A percentile compares a stretch with the other conserved stretches of the same genome.
Conservation (phyloP, 2,113 vertebrate species). For the Mystacornis crossleyi region DNA sequence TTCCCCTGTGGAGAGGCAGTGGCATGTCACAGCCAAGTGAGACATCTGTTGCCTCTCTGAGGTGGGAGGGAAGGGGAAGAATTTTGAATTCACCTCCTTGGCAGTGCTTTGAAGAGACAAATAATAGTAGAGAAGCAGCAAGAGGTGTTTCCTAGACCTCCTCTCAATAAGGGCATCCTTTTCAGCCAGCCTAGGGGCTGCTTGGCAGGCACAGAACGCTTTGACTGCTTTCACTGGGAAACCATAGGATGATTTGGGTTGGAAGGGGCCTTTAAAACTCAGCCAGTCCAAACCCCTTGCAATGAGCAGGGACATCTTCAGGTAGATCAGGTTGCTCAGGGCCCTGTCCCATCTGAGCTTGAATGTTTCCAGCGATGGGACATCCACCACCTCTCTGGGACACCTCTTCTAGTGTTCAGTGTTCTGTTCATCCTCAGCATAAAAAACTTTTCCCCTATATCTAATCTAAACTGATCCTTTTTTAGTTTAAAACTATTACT, state of each 20-base stretch:
- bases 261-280: background rate
- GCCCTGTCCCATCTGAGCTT: background rate
- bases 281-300: background rate
- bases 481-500: background rate
- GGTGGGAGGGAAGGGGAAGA: background rate
- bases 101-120: background rate
- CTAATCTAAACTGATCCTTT: background rate
- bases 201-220: rapidly evolving
- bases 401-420: background rate
- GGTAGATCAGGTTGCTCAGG: background rate
- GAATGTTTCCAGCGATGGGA: background rate
- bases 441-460: background rate
- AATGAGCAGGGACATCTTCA: background rate
- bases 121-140: background rate
- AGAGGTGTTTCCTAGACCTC: background rate
- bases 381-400: background rate
- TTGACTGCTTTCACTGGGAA: background rate
- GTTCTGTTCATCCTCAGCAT: no score
- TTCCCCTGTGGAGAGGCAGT: background rate
- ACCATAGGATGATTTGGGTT: background rate
- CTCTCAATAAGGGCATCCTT: background rate
- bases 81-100: background rate
- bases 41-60: background rate
- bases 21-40: background rate
- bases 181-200: background rate